Conservation (phyloP, 1,140 invertebrate genomes). For the Anoplophora glabripennis region DNA sequence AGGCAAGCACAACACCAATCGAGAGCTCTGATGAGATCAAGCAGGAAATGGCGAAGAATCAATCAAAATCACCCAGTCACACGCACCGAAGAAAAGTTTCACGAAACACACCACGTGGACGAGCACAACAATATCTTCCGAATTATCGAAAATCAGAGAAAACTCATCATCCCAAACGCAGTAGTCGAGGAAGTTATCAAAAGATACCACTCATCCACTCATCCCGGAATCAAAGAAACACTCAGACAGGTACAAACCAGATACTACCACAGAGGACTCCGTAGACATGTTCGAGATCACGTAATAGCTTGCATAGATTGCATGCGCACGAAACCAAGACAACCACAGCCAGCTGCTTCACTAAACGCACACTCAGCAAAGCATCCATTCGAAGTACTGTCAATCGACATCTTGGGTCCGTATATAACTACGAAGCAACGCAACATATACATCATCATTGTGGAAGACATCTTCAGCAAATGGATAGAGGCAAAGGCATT, state of each 20-base stretch:
- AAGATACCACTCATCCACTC: too few relatives aligned
- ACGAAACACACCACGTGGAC: too few relatives aligned
- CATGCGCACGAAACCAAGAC: neutral
- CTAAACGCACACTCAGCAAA: neutral
- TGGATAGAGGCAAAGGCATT: constrained; percentile 7
- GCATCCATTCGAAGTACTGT: constrained; percentile 35
- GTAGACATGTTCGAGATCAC: neutral
- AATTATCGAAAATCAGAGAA: too few relatives aligned
- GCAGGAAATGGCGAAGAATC: neutral
- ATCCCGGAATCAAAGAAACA: too few relatives aligned
- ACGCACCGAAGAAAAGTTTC: too few relatives aligned
- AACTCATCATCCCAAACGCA: too few relatives aligned
- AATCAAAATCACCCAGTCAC: neutral
- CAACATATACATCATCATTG: constrained; percentile 2
- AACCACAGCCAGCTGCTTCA: neutral
- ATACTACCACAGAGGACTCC: neutral
- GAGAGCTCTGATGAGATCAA: neutral
- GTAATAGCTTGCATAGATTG: neutral
- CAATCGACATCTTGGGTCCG: neutral
- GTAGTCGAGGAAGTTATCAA: too few relatives aligned
- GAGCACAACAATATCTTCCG: too few relatives aligned
- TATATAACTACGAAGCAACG: neutral
- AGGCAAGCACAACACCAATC: neutral
- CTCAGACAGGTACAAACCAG: neutral
- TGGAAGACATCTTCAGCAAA: constrained; percentile 3